Conservation (phyloP, 1,140 invertebrate species). For the Drosophila ironensis region DNA sequence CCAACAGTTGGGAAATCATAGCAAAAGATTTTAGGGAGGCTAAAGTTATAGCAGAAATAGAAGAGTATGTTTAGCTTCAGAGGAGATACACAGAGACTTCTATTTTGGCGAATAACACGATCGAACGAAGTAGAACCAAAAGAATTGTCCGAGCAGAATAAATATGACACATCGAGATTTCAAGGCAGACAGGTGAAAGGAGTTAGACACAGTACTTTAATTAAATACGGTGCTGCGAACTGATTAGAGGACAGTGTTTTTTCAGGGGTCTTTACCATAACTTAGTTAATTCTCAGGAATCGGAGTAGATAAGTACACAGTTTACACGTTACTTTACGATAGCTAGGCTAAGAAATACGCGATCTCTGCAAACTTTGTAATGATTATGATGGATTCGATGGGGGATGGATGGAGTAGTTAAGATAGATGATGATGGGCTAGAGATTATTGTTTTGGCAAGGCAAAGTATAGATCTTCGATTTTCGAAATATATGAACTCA, state of each 20-base stretch:
- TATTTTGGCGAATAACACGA: conserved; percentile 8
- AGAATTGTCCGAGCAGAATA: conserved; percentile 35
- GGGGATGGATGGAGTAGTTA: conserved; percentile 22
- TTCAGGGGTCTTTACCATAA: conserved; percentile 26
- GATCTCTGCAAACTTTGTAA: conserved; percentile 46
- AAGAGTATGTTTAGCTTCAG: conserved; percentile 7
- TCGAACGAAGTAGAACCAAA: conserved; percentile 13
- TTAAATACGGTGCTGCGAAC: conserved; percentile 49
- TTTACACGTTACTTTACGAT: conserved; percentile 44
- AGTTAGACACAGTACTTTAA: conserved; percentile 33
- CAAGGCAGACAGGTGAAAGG: background rate
- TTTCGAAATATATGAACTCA: conserved; percentile 48
- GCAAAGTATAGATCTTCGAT: conserved; percentile 41
- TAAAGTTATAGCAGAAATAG: conserved; percentile 20
- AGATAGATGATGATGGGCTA: conserved; percentile 22
- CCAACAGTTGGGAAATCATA: background rate
- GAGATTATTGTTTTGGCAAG: conserved; percentile 51
- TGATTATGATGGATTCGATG: background rate
- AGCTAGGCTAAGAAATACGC: conserved; percentile 47
- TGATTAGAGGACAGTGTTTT: conserved; percentile 27
- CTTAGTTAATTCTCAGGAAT: conserved; percentile 24
- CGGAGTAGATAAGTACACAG: conserved; percentile 39
- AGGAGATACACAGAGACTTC: conserved; percentile 15
- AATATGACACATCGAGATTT: conserved; percentile 30
- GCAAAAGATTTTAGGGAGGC: conserved; percentile 2